These are phyloP conservation scores for Lota lota DNA, from an alignment of 2,113 vertebrate genomes.

Conservation along the genomic window DNA sequence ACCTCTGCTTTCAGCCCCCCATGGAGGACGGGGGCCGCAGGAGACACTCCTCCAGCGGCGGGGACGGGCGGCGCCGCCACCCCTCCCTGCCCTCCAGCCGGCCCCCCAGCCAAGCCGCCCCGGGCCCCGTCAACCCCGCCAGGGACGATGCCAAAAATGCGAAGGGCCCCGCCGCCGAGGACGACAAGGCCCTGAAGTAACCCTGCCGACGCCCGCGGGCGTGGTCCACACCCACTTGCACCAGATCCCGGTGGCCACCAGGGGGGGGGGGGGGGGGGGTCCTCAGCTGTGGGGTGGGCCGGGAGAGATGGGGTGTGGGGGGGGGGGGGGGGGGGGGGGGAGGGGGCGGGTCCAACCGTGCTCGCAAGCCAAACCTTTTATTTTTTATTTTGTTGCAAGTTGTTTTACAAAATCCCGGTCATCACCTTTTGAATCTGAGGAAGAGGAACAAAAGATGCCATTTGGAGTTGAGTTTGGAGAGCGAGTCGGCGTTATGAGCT, in stretches of 20 bases:
- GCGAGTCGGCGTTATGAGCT: too few species aligned
- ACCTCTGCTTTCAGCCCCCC: conserved; percentile 81
- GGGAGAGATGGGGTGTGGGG: neutral
- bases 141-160: conserved; percentile 85
- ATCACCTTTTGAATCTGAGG: too few species aligned
- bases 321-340: neutral
- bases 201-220: conserved; percentile 61
- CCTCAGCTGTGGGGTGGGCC: neutral
- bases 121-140: conserved; percentile 44
- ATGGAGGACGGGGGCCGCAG: conserved; percentile 92
- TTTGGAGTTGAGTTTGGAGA: too few species aligned
- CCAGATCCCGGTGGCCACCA: conserved; percentile 42
- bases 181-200: conserved; percentile 62
- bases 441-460: too few species aligned
- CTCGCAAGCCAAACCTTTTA: too few species aligned
- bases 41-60: conserved; percentile 80
- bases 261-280: conserved; percentile 2
- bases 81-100: conserved; percentile 85
- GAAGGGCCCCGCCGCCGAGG: conserved; percentile 48
- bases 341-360: too few species aligned
- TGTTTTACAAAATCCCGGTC: too few species aligned
- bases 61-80: conserved; percentile 86
- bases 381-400: too few species aligned
- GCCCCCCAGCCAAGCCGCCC: conserved; percentile 70
- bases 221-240: conserved; percentile 40